phyloP scores from a whole-genome alignment of 2,113 vertebrate species.

The Axis porcinus region DNA sequence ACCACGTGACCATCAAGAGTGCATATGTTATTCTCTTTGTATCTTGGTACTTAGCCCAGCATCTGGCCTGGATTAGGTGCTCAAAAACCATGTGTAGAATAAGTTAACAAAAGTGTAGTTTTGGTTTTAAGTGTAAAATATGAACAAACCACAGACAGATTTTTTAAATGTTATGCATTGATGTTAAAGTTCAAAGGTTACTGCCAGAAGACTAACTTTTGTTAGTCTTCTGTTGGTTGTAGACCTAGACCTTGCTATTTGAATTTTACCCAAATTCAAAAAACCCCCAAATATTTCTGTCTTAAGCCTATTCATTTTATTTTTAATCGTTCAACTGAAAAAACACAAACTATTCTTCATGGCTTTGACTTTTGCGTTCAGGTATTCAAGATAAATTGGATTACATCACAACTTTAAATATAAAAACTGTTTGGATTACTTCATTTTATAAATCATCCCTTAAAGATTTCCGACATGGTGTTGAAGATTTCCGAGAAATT shows the following conservation, averaged over 20 bases:
- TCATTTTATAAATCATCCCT: conserved; percentile 93
- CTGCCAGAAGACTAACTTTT: not conserved
- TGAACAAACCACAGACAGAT: not conserved
- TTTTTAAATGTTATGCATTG: not conserved
- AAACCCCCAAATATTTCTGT: not conserved
- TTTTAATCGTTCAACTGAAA: not conserved
- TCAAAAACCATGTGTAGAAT: not conserved
- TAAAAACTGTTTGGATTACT: conserved; percentile 93
- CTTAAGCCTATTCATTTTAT: not conserved
- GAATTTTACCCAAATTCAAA: not conserved
- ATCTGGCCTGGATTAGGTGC: not conserved
- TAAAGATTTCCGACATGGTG: conserved; percentile 91
- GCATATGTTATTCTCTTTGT: not conserved
- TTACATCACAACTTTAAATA: conserved; percentile 87
- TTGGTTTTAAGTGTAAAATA: not conserved
- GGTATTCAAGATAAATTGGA: conserved; percentile 92
- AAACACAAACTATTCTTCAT: not conserved
- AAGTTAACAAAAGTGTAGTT: not conserved
- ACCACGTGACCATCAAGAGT: rapidly evolving
- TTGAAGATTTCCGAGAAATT: conserved; percentile 91
- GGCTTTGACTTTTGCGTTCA: conserved; percentile 64
- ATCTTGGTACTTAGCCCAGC: not conserved
- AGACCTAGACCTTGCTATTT: not conserved
- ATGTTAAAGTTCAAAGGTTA: not conserved
- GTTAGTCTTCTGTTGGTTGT: not conserved